Evolutionary conservation across 1,140 invertebrate species (phyloP).

Genomic region (Dendroctonus ponderosae): DNA sequence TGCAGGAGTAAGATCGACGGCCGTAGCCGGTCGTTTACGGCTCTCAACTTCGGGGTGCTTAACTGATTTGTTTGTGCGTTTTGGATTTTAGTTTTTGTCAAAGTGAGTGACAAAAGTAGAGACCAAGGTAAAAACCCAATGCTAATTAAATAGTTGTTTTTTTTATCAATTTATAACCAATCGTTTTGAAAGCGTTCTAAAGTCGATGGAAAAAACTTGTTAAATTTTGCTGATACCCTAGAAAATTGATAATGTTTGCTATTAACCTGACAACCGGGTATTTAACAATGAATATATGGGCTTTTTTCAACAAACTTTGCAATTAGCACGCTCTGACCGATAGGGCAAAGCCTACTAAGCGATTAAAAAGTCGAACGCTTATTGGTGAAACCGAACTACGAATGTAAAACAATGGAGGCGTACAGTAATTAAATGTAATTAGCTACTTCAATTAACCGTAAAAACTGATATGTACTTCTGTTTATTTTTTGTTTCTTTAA

Average conservation of each 20-base stretch:
- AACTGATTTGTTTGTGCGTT: background rate
- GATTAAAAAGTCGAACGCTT: conserved; percentile 15
- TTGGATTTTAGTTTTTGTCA: conserved; percentile 2
- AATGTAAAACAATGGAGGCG: conserved; percentile 14
- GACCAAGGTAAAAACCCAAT: background rate
- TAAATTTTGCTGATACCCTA: conserved; percentile 5
- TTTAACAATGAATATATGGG: conserved; percentile 8
- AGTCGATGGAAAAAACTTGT: conserved; percentile 28
- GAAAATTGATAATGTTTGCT: conserved; percentile 4
- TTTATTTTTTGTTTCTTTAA: conserved; percentile 8
- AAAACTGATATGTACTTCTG: conserved; percentile 11
- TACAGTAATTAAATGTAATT: conserved; percentile 20
- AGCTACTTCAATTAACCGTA: conserved; percentile 15
- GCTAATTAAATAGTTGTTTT: no score
- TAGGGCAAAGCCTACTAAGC: background rate
- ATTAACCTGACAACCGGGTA: conserved; percentile 9
- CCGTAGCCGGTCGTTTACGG: conserved; percentile 3
- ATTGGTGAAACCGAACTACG: conserved; percentile 20
- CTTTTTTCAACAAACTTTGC: conserved; percentile 6
- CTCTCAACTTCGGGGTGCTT: background rate
- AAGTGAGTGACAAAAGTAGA: background rate
- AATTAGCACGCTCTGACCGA: conserved; percentile 1
- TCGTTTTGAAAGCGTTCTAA: conserved; percentile 19
- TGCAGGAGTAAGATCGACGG: conserved; percentile 13
- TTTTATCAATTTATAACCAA: background rate